Evolutionary conservation across 2,113 vertebrate species (phyloP).

Genomic region (Calidris pygmaea): DNA sequence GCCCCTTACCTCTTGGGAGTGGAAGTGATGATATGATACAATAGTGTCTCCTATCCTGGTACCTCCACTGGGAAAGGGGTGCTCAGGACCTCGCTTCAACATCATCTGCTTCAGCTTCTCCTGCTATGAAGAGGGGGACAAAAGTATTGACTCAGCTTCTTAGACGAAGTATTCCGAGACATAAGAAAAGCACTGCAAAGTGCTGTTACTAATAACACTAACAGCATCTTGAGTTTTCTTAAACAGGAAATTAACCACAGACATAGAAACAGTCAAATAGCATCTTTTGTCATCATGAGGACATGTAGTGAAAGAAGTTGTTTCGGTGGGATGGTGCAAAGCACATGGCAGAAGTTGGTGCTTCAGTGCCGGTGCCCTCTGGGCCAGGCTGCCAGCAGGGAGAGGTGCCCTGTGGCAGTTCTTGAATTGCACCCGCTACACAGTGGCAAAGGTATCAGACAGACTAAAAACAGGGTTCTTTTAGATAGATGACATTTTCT

Average conservation of each 20-base stretch:
- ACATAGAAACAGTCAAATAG: not conserved
- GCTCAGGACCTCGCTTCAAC: not conserved
- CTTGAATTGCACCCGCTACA: not conserved
- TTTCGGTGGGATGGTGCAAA: fast-evolving
- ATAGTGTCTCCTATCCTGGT: not conserved
- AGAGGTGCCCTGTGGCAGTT: not conserved
- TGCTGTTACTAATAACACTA: not conserved
- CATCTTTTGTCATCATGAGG: not conserved
- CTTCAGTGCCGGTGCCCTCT: fast-evolving
- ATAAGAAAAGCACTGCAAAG: not conserved
- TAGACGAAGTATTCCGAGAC: not conserved
- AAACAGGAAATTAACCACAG: not conserved
- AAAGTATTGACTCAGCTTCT: not conserved
- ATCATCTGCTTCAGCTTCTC: not conserved
- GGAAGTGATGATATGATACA: not conserved
- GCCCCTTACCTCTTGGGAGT: not conserved
- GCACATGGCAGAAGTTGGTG: not conserved
- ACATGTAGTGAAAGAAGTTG: fast-evolving
- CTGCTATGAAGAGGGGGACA: not conserved
- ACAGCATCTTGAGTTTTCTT: not conserved
- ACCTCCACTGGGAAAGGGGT: not conserved
- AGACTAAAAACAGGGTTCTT: not conserved
- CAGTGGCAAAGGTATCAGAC: not conserved
- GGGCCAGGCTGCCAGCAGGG: not conserved
- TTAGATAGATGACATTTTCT: not conserved